Evolutionary conservation across 2,797 vertebrate species (phyloP).

Genomic region (Acanthis flammea): DNA sequence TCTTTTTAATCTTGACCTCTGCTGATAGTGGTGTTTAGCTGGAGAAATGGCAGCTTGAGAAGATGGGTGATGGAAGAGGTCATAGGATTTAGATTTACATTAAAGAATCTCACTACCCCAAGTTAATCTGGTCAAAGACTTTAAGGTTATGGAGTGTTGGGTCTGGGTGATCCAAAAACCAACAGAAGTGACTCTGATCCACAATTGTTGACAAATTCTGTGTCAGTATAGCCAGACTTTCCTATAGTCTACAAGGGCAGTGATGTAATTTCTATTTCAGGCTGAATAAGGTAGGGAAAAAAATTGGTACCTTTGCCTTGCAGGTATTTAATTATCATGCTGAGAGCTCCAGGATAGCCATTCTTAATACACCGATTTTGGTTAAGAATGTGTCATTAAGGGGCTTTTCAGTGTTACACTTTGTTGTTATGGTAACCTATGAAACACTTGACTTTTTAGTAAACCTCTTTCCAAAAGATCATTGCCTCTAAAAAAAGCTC

Average conservation of each 20-base stretch:
- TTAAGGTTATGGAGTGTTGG: neutral
- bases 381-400: constrained; percentile 4
- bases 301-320: neutral
- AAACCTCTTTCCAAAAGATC: neutral
- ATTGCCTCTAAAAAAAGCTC: neutral
- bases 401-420: neutral
- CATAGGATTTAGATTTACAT: neutral
- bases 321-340: neutral
- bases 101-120: neutral
- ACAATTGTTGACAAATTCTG: neutral
- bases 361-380: neutral
- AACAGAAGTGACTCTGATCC: neutral
- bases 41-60: neutral
- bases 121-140: neutral
- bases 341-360: neutral
- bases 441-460: constrained; percentile 5
- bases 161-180: neutral
- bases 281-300: neutral
- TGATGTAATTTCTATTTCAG: neutral
- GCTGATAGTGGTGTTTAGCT: neutral
- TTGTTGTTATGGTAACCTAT: constrained; percentile 43
- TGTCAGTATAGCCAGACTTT: neutral
- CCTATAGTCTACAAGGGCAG: neutral
- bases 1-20: neutral
- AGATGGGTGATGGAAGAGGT: neutral